A percentile compares a stretch with the other conserved stretches of the same genome.
These are phyloP conservation scores for Amblyteles armatorius DNA, from an alignment of 2,888 invertebrate genomes.

Conservation along the genomic window DNA sequence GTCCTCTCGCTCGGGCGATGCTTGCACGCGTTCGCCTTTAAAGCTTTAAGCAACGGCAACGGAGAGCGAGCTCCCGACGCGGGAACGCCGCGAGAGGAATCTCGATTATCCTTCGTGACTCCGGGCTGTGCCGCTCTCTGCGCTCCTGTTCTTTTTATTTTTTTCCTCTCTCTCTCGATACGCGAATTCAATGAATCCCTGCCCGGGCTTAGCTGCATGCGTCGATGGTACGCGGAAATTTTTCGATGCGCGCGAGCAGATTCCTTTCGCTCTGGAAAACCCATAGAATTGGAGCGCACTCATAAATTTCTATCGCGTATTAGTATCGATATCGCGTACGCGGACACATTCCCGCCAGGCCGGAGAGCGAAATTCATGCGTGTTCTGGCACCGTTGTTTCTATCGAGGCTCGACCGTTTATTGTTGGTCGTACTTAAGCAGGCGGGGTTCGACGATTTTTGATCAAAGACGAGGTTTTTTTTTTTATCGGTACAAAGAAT, in stretches of 20 bases:
- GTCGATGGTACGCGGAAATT: constrained; percentile 16
- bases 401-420: neutral
- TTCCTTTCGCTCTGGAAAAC: neutral
- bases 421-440: neutral
- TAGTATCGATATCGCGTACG: neutral
- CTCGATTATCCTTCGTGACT: constrained; percentile 40
- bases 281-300: neutral
- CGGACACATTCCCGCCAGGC: neutral
- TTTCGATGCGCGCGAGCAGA: neutral
- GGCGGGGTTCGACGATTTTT: too few relatives aligned
- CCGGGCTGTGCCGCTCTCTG: constrained; percentile 3
- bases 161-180: constrained; percentile 30
- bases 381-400: neutral
- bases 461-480: neutral
- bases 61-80: neutral
- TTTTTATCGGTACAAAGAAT: neutral
- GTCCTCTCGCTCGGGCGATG: neutral
- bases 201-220: constrained; percentile 8
- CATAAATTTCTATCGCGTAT: neutral
- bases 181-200: constrained; percentile 43
- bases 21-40: constrained; percentile 45
- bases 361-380: neutral
- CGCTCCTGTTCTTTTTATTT: too few relatives aligned
- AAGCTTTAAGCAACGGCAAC: constrained; percentile 37
- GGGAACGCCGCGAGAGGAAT: constrained; percentile 39